Percentiles rank a stretch among this genome's conserved stretches.
Conservation (phyloP, 2,113 vertebrate genomes). For the Dolichotis patagonum region DNA sequence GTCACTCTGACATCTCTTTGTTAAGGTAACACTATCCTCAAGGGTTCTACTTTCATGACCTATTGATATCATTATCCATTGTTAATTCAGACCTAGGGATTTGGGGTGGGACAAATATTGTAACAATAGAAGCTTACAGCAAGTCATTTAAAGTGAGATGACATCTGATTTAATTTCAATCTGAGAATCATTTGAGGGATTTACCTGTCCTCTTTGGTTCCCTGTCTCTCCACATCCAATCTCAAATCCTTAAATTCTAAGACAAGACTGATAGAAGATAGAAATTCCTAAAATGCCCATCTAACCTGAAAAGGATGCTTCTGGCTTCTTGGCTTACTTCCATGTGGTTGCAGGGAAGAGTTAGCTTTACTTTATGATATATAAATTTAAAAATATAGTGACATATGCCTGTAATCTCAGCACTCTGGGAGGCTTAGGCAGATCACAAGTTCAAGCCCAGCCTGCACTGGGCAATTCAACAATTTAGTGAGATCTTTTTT, state of each 20-base stretch:
- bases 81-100: neutral
- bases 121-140: neutral
- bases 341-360: neutral
- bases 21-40: too few species aligned
- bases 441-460: neutral
- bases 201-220: neutral
- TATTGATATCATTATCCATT: neutral
- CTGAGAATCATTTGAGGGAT: neutral
- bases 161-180: neutral
- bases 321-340: neutral
- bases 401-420: neutral
- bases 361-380: neutral
- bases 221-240: rapidly evolving
- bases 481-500: neutral
- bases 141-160: neutral
- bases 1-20: neutral
- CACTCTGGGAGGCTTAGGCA: neutral
- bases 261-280: neutral
- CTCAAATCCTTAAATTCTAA: neutral
- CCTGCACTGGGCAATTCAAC: neutral
- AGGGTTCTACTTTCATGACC: neutral
- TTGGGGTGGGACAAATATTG: neutral
- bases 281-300: neutral
- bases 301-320: rapidly evolving
- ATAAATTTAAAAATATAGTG: neutral